Evolutionary conservation across 2,113 vertebrate species (phyloP), one percentile per base, ranked within the genome.

Genomic region (Pelobates fuscus): DNA sequence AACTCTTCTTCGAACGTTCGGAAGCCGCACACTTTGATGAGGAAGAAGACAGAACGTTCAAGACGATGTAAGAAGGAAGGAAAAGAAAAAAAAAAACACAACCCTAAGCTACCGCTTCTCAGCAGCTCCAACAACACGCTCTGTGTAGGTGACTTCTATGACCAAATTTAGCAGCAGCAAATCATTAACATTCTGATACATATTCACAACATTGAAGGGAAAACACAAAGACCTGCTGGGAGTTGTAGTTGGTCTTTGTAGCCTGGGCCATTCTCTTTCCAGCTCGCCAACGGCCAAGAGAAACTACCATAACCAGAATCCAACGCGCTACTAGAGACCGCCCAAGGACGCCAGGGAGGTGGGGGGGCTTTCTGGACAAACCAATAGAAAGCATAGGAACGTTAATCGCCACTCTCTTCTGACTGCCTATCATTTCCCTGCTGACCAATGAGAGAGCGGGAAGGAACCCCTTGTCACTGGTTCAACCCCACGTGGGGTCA

Each of bases 111-210:
- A 72, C 84, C 81, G 81, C 82, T 84, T 37, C 84, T 7, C 79
- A 81, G 80, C 84, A 80, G 86, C 84, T 86, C 89, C 87, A 82
- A 86, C 88, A 84, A 84, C 90, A 80, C 86, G 85, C 84, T 90
- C 88, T 82, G 85, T 78, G 85, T 88, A 86, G 86, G 88, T 90
- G 91, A 90, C 89, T 93, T 88, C 90, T 92, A 90, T 91, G 90
- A 88, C 91, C 91, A 91, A 93, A 91, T 92, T 91, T 92, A 92
- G 91, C 90, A 88, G 85, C 82, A 61, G 82, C 87, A 81, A 80
- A 83, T 92, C 86, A 92, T 93, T 93, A 92, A 89, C 91, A 91
- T 92, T 89, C 91, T 92, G 87, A 91, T 92, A 92, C 91, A 93
- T 92, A 93, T 92, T 92, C 91, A 92, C 82, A 77, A 77, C 66